Base-by-base conservation (phyloP, 2,888 invertebrate genomes). In the Balanococcus diminutus region DNA sequence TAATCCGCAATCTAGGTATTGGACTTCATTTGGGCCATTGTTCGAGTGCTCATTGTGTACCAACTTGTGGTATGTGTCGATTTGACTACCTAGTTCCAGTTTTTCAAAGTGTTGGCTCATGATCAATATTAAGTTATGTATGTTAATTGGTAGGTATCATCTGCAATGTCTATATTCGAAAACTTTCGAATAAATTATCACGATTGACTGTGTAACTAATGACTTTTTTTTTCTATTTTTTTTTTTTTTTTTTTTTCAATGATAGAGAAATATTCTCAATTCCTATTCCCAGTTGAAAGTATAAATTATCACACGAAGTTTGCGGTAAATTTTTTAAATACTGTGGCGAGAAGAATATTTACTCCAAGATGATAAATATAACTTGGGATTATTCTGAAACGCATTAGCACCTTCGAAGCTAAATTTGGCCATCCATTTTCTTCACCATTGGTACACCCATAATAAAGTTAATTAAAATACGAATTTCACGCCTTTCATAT, bases 91-190 rank as follows among this genome's bases (percentile, higher is more conserved):
- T 6, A 28, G 25, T 28, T 67, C 75, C 22, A 79, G 36, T 79
- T 79, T n/a, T 36, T 8, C 36, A 36, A 36, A 79, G 19, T 19
- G 32, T 8, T 0, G 75, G 75, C 75, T 28, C 28, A 67, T 67
- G 67, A 67, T 67, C 67, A 36, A 22, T 79, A 36, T 79, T 36
- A 79, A n/a, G 28, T 16, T 36, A 79, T 32, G 28, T 16, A 36
- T 36, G 75, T 79, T 79, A 79, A 79, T 79, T 79, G 31, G 75
- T 79, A 79, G 31, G 75, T 79, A 79, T 79, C 36, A 79, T 79
- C 36, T 79, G n/a, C 19, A 0, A 14, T 1, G 9, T 42, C 8
- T 11, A 36, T 5, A 36, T 3, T 72, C 36, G 75, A 2, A 19
- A 36, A 79, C 75, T 79, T 79, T 79, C 75, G 36, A 79, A 79